Conservation (phyloP, 2,113 vertebrate genomes). For the Isurus oxyrinchus region DNA sequence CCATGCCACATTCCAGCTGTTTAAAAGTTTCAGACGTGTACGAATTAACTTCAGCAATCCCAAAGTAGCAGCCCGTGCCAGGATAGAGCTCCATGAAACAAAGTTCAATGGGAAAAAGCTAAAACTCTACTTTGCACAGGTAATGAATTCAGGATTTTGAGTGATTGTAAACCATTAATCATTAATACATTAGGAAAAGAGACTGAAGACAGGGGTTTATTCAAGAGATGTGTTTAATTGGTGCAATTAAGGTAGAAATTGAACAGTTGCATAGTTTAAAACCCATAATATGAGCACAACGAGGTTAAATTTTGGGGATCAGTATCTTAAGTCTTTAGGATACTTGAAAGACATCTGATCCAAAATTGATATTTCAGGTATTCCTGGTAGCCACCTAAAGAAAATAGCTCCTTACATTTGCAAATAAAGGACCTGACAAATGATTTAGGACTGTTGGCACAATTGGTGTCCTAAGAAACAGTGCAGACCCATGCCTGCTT, state of each 20-base stretch:
- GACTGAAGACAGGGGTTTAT: background rate
- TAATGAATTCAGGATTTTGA: constrained; percentile 42
- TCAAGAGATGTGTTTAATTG: background rate
- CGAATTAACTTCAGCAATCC: constrained; percentile 76
- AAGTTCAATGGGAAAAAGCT: constrained; percentile 78
- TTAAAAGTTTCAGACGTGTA: constrained; percentile 80
- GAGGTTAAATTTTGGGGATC: too few species aligned
- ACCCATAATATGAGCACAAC: background rate
- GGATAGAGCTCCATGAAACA: constrained; percentile 81
- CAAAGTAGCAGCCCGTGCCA: constrained; percentile 73
- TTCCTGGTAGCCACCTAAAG: background rate
- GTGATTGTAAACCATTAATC: background rate
- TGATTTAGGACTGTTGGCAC: background rate
- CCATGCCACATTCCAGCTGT: constrained; percentile 74
- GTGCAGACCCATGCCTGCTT: background rate
- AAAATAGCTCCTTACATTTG: background rate
- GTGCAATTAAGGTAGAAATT: background rate
- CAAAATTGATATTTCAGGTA: background rate
- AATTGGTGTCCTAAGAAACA: background rate
- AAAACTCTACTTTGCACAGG: constrained; percentile 80
- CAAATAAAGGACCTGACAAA: background rate
- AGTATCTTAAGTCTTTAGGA: background rate
- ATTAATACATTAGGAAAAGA: background rate
- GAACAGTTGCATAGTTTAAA: background rate
- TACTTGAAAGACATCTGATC: too few species aligned